phyloP scores from a whole-genome alignment of 2,888 invertebrate genomes.

The Lottia gigantea region DNA sequence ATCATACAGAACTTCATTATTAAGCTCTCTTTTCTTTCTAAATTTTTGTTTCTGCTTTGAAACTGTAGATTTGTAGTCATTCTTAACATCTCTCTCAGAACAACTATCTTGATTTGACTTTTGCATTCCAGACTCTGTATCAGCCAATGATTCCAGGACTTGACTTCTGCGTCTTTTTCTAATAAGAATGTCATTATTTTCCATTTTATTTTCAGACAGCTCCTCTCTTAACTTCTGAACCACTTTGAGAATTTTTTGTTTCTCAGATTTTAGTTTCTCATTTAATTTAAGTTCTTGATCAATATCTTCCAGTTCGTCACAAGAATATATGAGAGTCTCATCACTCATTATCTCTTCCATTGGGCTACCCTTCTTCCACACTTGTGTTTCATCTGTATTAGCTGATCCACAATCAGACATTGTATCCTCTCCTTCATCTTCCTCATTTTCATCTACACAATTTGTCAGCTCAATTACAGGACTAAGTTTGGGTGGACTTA shows the following conservation, averaged over 20 bases:
- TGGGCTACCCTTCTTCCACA: no score
- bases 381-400: not conserved
- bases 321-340: slow-evolving; percentile 5
- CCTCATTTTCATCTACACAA: no score
- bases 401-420: not conserved
- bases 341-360: not conserved
- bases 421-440: no score
- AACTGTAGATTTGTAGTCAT: no score
- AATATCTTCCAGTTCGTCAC: not conserved
- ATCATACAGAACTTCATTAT: no score
- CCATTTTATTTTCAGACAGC: not conserved
- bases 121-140: no score
- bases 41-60: no score
- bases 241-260: not conserved
- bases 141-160: not conserved
- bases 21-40: no score
- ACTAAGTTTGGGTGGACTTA: no score
- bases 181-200: not conserved
- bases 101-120: no score
- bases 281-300: not conserved
- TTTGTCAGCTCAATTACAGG: no score
- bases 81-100: no score
- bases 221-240: not conserved
- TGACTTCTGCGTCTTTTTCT: not conserved
- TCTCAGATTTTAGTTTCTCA: not conserved